phyloP scores from a whole-genome alignment of 2,113 vertebrate genomes.

The Guaruba guarouba region DNA sequence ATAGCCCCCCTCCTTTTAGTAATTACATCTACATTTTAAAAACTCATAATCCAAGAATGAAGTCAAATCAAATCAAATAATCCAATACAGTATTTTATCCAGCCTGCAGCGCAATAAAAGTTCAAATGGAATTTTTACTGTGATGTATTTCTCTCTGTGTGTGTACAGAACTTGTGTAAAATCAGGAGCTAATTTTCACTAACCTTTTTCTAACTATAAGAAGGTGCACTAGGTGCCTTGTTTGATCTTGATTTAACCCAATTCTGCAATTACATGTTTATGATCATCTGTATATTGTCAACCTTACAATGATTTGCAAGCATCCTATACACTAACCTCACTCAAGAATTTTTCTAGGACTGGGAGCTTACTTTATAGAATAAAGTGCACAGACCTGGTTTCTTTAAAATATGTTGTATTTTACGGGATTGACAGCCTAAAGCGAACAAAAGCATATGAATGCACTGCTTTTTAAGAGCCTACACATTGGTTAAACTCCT shows the following conservation, averaged over 20 bases:
- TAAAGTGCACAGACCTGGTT: background rate
- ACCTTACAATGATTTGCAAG: background rate
- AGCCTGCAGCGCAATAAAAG: accelerated
- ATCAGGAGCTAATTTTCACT: background rate
- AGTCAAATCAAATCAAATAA: background rate
- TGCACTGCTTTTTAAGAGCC: background rate
- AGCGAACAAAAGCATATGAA: background rate
- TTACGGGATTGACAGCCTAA: background rate
- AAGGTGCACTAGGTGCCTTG: background rate
- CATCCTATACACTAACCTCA: background rate
- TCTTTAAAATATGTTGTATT: background rate
- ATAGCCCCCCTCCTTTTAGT: background rate
- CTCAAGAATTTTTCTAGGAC: background rate
- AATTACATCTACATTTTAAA: background rate
- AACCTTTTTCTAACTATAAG: background rate
- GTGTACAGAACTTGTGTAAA: background rate
- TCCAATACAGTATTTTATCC: background rate
- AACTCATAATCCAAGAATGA: background rate
- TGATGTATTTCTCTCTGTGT: too few species aligned
- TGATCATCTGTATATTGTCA: background rate
- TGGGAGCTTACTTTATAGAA: background rate
- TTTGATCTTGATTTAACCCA: background rate
- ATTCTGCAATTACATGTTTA: background rate
- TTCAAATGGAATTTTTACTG: background rate
- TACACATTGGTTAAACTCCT: background rate